A percentile compares a stretch with the other conserved stretches of the same genome.
These are phyloP conservation scores for Acronicta aceris DNA, from an alignment of 2,888 invertebrate genomes.

Conservation along the genomic window DNA sequence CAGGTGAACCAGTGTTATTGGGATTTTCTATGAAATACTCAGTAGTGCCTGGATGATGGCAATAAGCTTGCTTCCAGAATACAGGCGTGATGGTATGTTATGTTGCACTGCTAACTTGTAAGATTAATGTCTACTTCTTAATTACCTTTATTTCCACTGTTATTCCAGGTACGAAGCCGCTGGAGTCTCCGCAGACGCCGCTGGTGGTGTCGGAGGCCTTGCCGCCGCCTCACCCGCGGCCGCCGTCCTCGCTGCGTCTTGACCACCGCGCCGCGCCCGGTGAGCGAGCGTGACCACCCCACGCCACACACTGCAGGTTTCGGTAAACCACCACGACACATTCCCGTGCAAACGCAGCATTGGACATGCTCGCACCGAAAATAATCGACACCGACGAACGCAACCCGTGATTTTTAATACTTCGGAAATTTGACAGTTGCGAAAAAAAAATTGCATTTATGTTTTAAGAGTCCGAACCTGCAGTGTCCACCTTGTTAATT, in stretches of 20 bases:
- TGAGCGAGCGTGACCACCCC: conserved; percentile 86
- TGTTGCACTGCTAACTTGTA: too few species aligned
- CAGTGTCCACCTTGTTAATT: conserved; percentile 75
- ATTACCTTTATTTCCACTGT: too few species aligned
- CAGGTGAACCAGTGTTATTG: too few species aligned
- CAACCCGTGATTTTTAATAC: conserved; percentile 53
- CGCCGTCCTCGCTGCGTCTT: conserved; percentile 86
- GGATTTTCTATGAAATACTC: too few species aligned
- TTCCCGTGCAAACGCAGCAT: conserved; percentile 67
- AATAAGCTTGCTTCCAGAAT: too few species aligned
- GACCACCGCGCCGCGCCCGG: conserved; percentile 89
- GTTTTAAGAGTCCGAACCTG: conserved; percentile 75
- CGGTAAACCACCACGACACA: conserved; percentile 71
- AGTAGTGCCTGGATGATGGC: too few species aligned
- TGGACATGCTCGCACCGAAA: conserved; percentile 51
- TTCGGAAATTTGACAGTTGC: conserved; percentile 48
- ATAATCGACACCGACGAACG: conserved; percentile 57
- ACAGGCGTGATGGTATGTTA: too few species aligned
- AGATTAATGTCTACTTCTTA: too few species aligned
- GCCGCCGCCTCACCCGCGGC: conserved; percentile 83
- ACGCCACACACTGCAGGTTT: conserved; percentile 81
- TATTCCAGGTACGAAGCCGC: conserved; percentile 91
- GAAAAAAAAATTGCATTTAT: conserved; percentile 77
- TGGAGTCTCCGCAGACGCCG: conserved; percentile 96
- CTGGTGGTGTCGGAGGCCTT: conserved; percentile 88